A percentile compares a stretch with the other conserved stretches of the same genome.
phyloP scores from a whole-genome alignment of 2,888 invertebrate species.

The Apamea crenata region DNA sequence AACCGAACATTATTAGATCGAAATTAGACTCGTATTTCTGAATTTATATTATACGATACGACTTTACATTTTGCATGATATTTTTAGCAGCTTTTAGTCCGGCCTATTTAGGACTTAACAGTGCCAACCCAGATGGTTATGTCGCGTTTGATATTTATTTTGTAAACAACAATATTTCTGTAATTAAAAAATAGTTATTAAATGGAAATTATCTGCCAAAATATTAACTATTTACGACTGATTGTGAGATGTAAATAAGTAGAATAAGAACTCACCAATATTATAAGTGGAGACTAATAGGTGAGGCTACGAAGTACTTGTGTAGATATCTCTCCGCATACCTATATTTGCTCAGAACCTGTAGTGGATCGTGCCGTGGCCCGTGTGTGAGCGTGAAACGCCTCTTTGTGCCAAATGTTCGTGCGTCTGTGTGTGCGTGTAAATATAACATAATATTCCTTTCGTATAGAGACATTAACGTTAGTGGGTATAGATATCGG shows the following conservation, averaged over 20 bases:
- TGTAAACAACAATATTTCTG: conserved; percentile 72
- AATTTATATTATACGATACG: conserved; percentile 77
- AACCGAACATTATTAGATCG: conserved; percentile 66
- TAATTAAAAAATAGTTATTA: conserved; percentile 74
- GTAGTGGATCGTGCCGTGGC: conserved; percentile 81
- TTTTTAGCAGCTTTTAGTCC: conserved; percentile 86
- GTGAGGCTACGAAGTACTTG: conserved; percentile 81
- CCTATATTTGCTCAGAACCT: conserved; percentile 90
- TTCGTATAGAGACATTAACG: conserved; percentile 75
- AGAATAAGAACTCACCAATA: conserved; percentile 87
- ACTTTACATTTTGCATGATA: conserved; percentile 80
- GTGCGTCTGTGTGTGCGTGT: conserved; percentile 80
- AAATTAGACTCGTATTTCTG: conserved; percentile 76
- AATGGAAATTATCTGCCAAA: conserved; percentile 86
- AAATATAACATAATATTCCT: conserved; percentile 79
- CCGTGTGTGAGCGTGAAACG: conserved; percentile 85
- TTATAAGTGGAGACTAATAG: conserved; percentile 82
- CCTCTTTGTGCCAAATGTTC: conserved; percentile 89
- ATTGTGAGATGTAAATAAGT: conserved; percentile 89
- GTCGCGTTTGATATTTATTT: conserved; percentile 77
- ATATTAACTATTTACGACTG: conserved; percentile 88
- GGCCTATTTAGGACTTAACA: conserved; percentile 85
- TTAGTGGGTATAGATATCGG: conserved; percentile 72
- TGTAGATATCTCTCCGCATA: conserved; percentile 88
- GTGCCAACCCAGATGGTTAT: conserved; percentile 81